phyloP scores from a whole-genome alignment of 2,888 invertebrate species.

The Octonoba sinensis region DNA sequence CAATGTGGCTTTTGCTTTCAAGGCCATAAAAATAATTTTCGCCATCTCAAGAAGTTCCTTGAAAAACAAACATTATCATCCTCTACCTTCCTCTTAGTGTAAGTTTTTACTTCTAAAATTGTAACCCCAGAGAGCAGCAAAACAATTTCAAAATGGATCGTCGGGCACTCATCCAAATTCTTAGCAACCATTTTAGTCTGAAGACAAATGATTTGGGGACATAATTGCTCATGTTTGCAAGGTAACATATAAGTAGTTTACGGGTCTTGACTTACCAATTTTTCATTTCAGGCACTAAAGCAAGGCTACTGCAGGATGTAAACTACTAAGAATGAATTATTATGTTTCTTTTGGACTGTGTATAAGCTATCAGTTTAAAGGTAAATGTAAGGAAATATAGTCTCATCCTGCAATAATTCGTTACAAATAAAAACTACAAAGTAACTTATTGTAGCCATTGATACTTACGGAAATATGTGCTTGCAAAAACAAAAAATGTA shows the following conservation, averaged over 20 bases:
- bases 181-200: not conserved
- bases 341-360: no score
- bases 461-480: no score
- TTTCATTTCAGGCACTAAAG: no score
- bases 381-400: no score
- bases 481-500: no score
- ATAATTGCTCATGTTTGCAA: not conserved
- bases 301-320: no score
- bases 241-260: not conserved
- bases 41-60: constrained; percentile 18
- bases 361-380: no score
- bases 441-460: no score
- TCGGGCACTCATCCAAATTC: constrained; percentile 39
- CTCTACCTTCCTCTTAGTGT: constrained; percentile 41
- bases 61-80: constrained; percentile 49
- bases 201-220: constrained; percentile 17
- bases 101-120: constrained; percentile 25
- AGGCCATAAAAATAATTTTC: constrained; percentile 24
- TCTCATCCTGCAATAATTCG: no score
- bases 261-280: no score
- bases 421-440: no score
- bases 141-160: constrained; percentile 29
- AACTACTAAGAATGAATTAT: no score
- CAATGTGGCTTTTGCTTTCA: constrained; percentile 22
- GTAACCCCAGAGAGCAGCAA: constrained; percentile 2